A percentile compares a stretch with the other conserved stretches of the same genome.
phyloP scores from a whole-genome alignment of 1,140 invertebrate genomes.

The Calliopsis andreniformis region DNA sequence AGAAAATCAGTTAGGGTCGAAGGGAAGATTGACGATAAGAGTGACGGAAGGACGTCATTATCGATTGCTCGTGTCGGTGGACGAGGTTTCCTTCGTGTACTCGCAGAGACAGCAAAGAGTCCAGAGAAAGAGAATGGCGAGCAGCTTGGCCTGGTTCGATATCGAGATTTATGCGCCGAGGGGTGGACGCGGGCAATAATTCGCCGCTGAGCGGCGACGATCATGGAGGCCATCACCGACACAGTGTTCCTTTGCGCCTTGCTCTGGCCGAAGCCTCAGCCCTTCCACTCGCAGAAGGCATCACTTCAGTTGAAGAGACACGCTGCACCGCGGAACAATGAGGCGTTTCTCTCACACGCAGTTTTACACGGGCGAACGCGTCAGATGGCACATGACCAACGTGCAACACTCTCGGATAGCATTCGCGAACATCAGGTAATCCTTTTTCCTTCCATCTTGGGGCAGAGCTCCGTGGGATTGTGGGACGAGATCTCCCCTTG shows the following conservation, averaged over 20 bases:
- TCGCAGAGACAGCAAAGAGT: no score
- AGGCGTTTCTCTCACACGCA: constrained; percentile 57
- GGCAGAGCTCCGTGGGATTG: no score
- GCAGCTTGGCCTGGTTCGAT: constrained; percentile 1
- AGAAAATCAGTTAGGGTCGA: background rate
- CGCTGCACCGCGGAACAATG: constrained; percentile 37
- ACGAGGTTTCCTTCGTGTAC: background rate
- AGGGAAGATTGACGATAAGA: background rate
- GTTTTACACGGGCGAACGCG: constrained; percentile 74
- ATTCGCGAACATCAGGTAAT: constrained; percentile 77
- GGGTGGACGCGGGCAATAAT: constrained; percentile 27
- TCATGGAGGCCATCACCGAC: constrained; percentile 63
- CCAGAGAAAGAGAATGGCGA: constrained; percentile 1
- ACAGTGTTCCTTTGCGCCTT: background rate
- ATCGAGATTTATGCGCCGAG: constrained; percentile 26
- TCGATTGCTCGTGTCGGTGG: background rate
- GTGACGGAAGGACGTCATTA: no score
- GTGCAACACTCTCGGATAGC: constrained; percentile 74
- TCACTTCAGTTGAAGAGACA: no score
- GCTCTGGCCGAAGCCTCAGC: background rate
- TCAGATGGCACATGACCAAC: constrained; percentile 80
- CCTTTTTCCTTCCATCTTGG: background rate
- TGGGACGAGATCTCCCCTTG: no score
- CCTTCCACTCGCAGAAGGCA: background rate
- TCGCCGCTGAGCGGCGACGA: constrained; percentile 37